Conservation (phyloP, 2,797 vertebrate genomes). For the Ciconia nigra region DNA sequence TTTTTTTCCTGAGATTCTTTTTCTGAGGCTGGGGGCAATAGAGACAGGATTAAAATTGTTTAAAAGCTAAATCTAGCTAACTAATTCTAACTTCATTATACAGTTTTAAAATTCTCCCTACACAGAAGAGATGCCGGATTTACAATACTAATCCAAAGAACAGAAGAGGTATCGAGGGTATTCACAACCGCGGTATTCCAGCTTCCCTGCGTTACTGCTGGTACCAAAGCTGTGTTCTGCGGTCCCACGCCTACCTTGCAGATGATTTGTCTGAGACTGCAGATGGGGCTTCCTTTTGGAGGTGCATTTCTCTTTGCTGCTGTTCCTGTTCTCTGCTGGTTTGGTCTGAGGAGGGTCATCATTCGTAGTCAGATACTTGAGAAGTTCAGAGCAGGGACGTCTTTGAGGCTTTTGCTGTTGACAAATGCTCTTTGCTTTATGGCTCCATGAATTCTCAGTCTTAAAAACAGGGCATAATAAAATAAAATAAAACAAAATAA, state of each 20-base stretch:
- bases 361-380: constrained; percentile 97
- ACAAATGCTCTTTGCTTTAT: constrained; percentile 91
- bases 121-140: not conserved
- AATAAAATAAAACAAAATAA: not conserved
- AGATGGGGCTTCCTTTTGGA: constrained; percentile 93
- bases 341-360: constrained; percentile 94
- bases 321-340: constrained; percentile 83
- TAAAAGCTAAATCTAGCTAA: not conserved
- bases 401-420: constrained; percentile 92
- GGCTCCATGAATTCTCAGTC: constrained; percentile 95
- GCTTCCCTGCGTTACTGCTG: not conserved
- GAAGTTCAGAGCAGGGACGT: constrained; percentile 97
- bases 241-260: constrained; percentile 90
- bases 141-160: not conserved
- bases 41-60: not conserved
- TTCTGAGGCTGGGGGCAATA: not conserved
- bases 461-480: constrained; percentile 74
- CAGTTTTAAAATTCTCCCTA: not conserved
- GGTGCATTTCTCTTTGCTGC: constrained; percentile 87
- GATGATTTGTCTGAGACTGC: constrained; percentile 86
- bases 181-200: not conserved
- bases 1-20: not conserved
- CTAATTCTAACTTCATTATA: not conserved
- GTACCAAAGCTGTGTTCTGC: constrained; percentile 30
- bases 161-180: not conserved